Evolutionary conservation across 1,140 invertebrate genomes (phyloP).

Genomic region (Orussus abietinus): DNA sequence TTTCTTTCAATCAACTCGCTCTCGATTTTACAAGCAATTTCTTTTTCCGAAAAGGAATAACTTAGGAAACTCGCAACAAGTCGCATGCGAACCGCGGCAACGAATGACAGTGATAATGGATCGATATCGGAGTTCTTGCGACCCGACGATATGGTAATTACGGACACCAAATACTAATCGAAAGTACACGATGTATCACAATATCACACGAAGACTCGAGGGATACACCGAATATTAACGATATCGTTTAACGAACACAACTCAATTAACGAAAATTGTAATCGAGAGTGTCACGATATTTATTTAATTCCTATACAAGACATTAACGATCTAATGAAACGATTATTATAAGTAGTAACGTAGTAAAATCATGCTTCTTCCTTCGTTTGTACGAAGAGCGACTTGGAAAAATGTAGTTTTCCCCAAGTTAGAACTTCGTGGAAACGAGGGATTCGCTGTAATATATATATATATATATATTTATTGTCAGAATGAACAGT

Average conservation of each 20-base stretch:
- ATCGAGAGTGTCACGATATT: constrained; percentile 35
- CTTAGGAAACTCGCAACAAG: too few relatives aligned
- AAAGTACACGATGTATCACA: too few relatives aligned
- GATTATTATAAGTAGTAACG: constrained; percentile 37
- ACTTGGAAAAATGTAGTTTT: constrained; percentile 6
- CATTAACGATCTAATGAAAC: constrained; percentile 18
- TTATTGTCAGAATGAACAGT: constrained; percentile 31
- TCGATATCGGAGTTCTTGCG: too few relatives aligned
- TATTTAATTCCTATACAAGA: constrained; percentile 38
- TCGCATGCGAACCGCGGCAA: too few relatives aligned
- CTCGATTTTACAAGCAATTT: too few relatives aligned
- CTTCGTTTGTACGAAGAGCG: constrained; percentile 33
- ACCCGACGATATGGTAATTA: too few relatives aligned
- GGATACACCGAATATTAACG: constrained; percentile 25
- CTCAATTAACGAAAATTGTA: constrained; percentile 19
- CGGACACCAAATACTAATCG: too few relatives aligned
- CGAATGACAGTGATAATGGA: too few relatives aligned
- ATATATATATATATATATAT: constrained; percentile 24
- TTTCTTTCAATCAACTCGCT: too few relatives aligned
- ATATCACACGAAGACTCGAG: constrained; percentile 25
- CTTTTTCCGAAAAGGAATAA: too few relatives aligned
- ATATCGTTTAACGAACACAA: constrained; percentile 8
- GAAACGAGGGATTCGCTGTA: constrained; percentile 36
- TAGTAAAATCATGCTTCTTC: constrained; percentile 35
- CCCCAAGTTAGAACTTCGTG: constrained; percentile 20